Percentiles rank a stretch among this genome's conserved stretches.
phyloP scores from a whole-genome alignment of 2,888 invertebrate genomes.

The Noctua janthe region DNA sequence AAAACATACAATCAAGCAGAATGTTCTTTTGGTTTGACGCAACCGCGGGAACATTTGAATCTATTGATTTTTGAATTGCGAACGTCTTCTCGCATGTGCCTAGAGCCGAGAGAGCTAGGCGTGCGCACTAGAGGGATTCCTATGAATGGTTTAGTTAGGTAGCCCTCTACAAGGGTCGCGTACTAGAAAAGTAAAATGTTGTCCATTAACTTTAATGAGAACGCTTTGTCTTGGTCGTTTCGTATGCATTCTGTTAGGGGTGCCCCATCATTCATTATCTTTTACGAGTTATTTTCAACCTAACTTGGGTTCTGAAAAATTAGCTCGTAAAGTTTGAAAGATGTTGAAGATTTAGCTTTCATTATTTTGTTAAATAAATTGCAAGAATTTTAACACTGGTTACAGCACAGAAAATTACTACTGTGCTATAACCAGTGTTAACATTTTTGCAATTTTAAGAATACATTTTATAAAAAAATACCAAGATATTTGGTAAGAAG shows the following conservation, averaged over 20 bases:
- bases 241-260: constrained; percentile 18
- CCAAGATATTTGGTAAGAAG: too few relatives aligned
- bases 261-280: constrained; percentile 8
- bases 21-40: constrained; percentile 5
- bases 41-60: constrained; percentile 69
- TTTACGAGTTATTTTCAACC: constrained; percentile 1
- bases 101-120: constrained; percentile 56
- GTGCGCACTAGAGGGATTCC: constrained; percentile 67
- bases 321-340: neutral
- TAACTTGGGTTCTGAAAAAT: neutral
- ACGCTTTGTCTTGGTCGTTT: constrained; percentile 35
- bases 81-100: constrained; percentile 67
- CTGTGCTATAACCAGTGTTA: neutral
- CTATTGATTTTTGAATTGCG: constrained; percentile 69
- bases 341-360: neutral
- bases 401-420: neutral
- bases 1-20: neutral
- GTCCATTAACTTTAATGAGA: constrained; percentile 47
- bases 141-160: constrained; percentile 55
- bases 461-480: too few relatives aligned
- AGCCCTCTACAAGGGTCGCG: constrained; percentile 41
- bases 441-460: neutral
- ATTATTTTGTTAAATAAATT: neutral
- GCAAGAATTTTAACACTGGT: too few relatives aligned
- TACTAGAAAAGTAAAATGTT: constrained; percentile 44